Conservation (phyloP, 2,113 vertebrate species). For the Phalacrocorax aristotelis region DNA sequence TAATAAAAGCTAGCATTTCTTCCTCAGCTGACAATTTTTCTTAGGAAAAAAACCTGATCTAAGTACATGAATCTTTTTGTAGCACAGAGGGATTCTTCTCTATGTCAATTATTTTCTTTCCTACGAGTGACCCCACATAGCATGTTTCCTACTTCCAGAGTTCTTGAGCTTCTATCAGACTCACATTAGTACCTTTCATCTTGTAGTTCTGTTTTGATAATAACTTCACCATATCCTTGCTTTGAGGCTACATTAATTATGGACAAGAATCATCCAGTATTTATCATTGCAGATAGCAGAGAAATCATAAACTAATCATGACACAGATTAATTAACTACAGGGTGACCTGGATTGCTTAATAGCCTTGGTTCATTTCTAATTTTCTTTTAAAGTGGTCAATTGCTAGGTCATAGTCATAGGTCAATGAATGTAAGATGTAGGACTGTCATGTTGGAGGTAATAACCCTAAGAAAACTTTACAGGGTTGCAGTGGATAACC, state of each 20-base stretch:
- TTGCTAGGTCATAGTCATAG: not conserved
- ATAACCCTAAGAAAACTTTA: not conserved
- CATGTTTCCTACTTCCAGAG: not conserved
- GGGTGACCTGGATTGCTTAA: not conserved
- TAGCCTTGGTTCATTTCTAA: not conserved
- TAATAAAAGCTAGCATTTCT: not conserved
- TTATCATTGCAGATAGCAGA: not conserved
- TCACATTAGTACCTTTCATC: not conserved
- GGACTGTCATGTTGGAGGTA: not conserved
- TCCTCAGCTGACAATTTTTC: not conserved
- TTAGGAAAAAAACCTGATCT: not conserved
- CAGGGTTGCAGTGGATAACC: not conserved
- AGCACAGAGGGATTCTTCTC: not conserved
- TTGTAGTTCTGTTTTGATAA: not conserved
- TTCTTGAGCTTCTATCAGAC: not conserved
- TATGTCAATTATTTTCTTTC: not conserved
- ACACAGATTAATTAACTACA: not conserved
- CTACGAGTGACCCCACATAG: not conserved
- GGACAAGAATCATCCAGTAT: not conserved
- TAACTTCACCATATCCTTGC: not conserved
- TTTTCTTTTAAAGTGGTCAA: not conserved
- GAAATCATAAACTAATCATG: not conserved
- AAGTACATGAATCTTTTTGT: not conserved
- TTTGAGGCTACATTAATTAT: conserved; percentile 23
- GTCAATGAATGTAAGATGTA: not conserved